Base-by-base conservation (phyloP, 2,797 vertebrate genomes). In the Oreochromis mossambicus region DNA sequence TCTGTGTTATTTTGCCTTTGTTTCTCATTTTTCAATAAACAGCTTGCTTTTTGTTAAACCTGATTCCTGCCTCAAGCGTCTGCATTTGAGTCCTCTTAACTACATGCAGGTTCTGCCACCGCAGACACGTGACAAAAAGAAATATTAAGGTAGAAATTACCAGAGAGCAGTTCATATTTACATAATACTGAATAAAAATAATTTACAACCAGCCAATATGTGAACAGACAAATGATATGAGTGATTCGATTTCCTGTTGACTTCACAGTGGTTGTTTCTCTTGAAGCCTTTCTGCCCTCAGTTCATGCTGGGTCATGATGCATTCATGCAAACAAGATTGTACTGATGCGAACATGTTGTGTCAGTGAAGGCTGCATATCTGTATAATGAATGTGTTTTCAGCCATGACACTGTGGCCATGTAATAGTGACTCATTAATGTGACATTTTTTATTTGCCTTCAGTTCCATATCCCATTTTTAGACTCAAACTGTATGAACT, bases 341-440 rank as follows among this genome's bases (percentile, higher is more conserved):
- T 13, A 80, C n/a, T 91, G 86, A 90, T 79, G 82, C 58, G 10
- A 55, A 88, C 36, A 51, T 81, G 87, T 88, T 87, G 86, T 92
- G 88, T 90, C 88, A 86, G 66, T 83, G 50, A 12, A 10, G 43
- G 75, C 73, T 76, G 81, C 55, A 6, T 14, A 17, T 91, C 87
- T 92, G 92, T 86, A 91, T 91, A 88, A 93, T 90, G 88, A 90
- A 90, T 88, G 89, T 88, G 87, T 92, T 88, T 90, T 78, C 56
- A 82, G 80, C 82, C 86, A 82, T 87, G 87, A 88, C 66, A 87
- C 83, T 81, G 82, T 78, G 43, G 86, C 84, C 55, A 48, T 50
- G 17, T 50, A 50, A 75, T 24, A 66, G 66, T 90, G 85, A 87
- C 79, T 91, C 86, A 89, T 80, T 86, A 88, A 85, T 68, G 82